Evolutionary conservation across 2,113 vertebrate genomes (phyloP).

Genomic region (Chloropsis cyanopogon): DNA sequence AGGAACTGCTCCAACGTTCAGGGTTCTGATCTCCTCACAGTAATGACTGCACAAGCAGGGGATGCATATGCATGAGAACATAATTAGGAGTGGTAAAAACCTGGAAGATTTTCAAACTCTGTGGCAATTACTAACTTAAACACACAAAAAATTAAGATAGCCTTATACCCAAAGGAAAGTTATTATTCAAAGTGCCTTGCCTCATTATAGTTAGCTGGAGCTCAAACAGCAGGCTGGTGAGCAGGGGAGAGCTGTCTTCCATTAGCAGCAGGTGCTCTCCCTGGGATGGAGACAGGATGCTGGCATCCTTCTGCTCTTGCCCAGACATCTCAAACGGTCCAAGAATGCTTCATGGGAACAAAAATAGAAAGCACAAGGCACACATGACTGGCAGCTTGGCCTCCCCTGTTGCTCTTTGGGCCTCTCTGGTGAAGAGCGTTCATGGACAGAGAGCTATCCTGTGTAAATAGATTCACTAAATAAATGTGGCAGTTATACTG

Average conservation of each 20-base stretch:
- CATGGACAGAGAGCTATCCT: slow-evolving; percentile 35
- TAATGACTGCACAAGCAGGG: slow-evolving; percentile 54
- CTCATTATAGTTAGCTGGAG: slow-evolving; percentile 51
- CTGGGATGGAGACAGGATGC: not conserved
- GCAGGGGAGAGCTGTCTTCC: not conserved
- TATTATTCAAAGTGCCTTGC: slow-evolving; percentile 64
- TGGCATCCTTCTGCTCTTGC: slow-evolving; percentile 32
- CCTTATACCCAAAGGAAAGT: slow-evolving; percentile 62
- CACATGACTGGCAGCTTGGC: not conserved
- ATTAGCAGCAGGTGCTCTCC: slow-evolving; percentile 32
- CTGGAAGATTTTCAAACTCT: slow-evolving; percentile 74
- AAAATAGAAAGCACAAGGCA: not conserved
- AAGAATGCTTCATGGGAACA: not conserved
- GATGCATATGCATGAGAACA: slow-evolving; percentile 75
- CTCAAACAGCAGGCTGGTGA: not conserved
- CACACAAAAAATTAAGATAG: slow-evolving; percentile 64
- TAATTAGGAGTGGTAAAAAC: slow-evolving; percentile 77
- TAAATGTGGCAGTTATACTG: slow-evolving; percentile 64
- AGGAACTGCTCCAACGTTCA: slow-evolving; percentile 8
- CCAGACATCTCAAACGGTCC: not conserved
- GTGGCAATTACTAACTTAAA: slow-evolving; percentile 70
- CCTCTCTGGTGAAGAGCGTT: not conserved
- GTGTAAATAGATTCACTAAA: slow-evolving; percentile 60
- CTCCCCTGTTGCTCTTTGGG: slow-evolving; percentile 28
- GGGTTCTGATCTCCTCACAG: slow-evolving; percentile 61